Base-by-base conservation (phyloP, 2,113 vertebrate species). In the Theristicus caerulescens region DNA sequence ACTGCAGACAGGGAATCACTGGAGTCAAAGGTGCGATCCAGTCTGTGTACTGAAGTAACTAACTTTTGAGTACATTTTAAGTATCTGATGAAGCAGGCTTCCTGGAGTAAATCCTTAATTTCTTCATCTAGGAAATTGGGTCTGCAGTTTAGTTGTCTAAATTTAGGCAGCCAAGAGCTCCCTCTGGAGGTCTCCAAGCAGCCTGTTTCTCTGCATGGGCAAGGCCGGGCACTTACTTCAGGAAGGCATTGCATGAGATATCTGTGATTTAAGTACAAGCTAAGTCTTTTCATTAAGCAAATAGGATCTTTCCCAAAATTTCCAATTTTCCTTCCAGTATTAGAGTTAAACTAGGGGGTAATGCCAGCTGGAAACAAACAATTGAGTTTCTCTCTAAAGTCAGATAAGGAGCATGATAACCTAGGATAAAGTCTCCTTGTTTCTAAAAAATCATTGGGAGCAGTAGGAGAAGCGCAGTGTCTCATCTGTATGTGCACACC, bases 111-210 rank as follows among this genome's bases (percentile, higher is more conserved):
- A 96, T 52, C 84, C 92, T 93, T 95, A 93, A 85, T 96, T 94
- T 94, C 78, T 82, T 73, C 65, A 49, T 79, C 81, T 87, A 91
- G 84, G 66, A 91, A 93, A 90, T 38, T 85, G 73, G 69, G 70
- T 93, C 84, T 94, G 93, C 65, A 79, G 90, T 94, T 95, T 61
- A 85, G 65, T 54, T 82, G 47, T n/a, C 70, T 76, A 69, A 87
- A 90, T 96, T 95, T 71, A 91, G 77, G 32, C 82, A 94, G 94
- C 62, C 93, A 95, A 96, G 96, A 76, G 94, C 96, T 96, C 95
- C 96, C 95, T 97, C 96, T 96, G 91, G 93, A 97, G 96, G 94
- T 89, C 44, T 87, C 74, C 40, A 29, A 40, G 86, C 69, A 91
- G 15, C 58, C 78, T 9, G 1, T 80, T 86, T 87, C 69, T 58